These are phyloP conservation scores for Ciconia nigra DNA, from an alignment of 2,797 vertebrate genomes.

Conservation along the genomic window DNA sequence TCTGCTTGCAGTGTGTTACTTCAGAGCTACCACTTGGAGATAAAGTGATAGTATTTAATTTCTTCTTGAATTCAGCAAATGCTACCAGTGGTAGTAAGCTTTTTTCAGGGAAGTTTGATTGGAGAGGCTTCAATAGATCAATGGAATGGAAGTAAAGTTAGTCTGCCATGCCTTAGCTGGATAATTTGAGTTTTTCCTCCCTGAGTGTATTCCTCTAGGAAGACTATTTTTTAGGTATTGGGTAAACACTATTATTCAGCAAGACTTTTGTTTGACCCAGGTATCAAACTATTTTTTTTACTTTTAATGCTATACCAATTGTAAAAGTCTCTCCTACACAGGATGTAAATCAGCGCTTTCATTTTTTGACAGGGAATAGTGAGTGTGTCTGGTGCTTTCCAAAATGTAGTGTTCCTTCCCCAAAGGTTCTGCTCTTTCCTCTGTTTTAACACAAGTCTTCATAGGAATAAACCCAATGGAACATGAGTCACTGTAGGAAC, in stretches of 20 bases:
- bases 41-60: background rate
- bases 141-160: background rate
- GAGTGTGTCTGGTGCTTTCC: background rate
- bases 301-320: background rate
- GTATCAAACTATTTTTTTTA: background rate
- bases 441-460: background rate
- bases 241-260: background rate
- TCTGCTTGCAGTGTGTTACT: background rate
- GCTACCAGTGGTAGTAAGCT: background rate
- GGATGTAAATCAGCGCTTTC: background rate
- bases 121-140: background rate
- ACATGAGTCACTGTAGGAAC: constrained; percentile 35
- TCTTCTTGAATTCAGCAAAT: background rate
- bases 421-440: background rate
- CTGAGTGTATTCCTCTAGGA: background rate
- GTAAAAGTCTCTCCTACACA: background rate
- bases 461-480: background rate
- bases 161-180: background rate
- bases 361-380: background rate
- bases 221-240: background rate
- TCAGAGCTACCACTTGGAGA: background rate
- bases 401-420: background rate
- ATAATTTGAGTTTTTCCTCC: background rate
- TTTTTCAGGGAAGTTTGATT: background rate
- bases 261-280: background rate